phyloP scores from a whole-genome alignment of 2,797 vertebrate genomes.

The Sebastes reedi region DNA sequence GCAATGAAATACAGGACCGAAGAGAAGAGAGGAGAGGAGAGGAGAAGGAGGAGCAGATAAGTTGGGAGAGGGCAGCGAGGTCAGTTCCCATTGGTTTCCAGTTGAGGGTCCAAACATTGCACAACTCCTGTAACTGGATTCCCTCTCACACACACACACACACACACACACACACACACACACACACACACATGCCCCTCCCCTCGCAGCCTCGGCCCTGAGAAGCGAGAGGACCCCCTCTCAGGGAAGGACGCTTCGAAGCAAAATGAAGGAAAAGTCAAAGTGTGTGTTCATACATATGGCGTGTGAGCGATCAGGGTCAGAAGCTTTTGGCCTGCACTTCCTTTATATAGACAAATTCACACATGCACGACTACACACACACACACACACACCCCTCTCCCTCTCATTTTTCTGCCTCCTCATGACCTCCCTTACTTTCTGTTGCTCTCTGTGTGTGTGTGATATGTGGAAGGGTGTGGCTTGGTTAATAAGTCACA shows the following conservation, averaged over 20 bases:
- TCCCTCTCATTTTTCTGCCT: neutral
- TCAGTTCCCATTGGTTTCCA: constrained; percentile 57
- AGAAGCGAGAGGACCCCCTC: constrained; percentile 20
- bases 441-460: neutral
- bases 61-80: constrained; percentile 32
- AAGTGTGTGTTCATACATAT: neutral
- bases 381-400: neutral
- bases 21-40: neutral
- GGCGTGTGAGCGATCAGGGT: neutral
- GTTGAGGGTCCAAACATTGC: constrained; percentile 58
- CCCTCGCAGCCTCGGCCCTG: constrained; percentile 2
- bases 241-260: neutral
- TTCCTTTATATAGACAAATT: constrained; percentile 17
- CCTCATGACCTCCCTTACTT: neutral
- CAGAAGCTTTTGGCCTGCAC: neutral
- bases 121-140: constrained; percentile 69
- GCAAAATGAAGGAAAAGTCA: neutral
- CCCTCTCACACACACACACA: neutral
- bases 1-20: neutral
- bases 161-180: constrained; percentile 16
- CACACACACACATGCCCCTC: neutral
- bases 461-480: neutral
- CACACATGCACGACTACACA: constrained; percentile 1
- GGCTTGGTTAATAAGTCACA: constrained; percentile 46
- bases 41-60: neutral